A percentile compares a stretch with the other conserved stretches of the same genome.
Evolutionary conservation across 2,113 vertebrate species (phyloP).

Genomic region (Syrmaticus mikado): DNA sequence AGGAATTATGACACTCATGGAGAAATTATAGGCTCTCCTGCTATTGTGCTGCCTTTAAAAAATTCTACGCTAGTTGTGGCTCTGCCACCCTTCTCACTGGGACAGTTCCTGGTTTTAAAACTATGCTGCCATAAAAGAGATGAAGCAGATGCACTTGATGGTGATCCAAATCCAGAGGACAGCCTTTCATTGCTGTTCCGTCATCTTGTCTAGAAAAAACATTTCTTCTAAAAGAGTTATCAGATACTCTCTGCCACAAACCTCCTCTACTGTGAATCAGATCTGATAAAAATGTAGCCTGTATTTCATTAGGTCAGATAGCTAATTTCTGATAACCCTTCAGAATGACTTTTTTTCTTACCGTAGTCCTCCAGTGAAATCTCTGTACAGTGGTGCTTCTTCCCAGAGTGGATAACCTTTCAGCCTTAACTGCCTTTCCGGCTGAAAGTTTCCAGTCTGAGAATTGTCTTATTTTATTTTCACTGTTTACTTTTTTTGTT

Average conservation of each 20-base stretch:
- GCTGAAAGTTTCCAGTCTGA: background rate
- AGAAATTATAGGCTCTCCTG: background rate
- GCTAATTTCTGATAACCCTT: background rate
- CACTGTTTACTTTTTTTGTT: background rate
- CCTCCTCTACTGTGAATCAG: background rate
- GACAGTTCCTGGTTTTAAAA: background rate
- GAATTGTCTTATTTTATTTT: background rate
- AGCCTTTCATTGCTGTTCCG: background rate
- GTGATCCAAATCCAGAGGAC: background rate
- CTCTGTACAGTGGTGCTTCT: background rate
- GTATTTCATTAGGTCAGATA: background rate
- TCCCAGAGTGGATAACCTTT: background rate
- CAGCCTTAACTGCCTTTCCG: background rate
- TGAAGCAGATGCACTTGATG: background rate
- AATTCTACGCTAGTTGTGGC: background rate
- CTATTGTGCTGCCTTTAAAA: background rate
- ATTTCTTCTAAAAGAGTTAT: background rate
- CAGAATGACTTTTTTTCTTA: background rate
- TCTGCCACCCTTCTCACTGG: background rate
- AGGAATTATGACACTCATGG: background rate
- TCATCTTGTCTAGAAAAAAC: background rate
- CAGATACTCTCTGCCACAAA: background rate
- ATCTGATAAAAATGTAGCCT: background rate
- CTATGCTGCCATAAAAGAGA: background rate
- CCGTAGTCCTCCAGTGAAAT: background rate